A percentile compares a stretch with the other conserved stretches of the same genome.
Conservation (phyloP, 2,113 vertebrate species). For the Astur gentilis region DNA sequence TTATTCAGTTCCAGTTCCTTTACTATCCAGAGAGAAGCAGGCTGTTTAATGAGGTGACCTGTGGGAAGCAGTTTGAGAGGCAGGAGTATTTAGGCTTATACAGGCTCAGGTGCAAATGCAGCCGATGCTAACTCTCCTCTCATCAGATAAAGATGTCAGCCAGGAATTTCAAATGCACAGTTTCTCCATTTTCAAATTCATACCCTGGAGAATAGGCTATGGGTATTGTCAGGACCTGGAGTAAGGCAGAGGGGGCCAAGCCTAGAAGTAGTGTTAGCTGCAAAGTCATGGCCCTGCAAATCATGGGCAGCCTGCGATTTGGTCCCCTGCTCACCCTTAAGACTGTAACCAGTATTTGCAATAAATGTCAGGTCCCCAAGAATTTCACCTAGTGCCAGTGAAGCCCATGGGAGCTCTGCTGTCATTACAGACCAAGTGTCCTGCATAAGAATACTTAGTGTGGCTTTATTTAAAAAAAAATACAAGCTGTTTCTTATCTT, state of each 20-base stretch:
- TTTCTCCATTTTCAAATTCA: not conserved
- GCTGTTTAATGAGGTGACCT: not conserved
- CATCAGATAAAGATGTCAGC: not conserved
- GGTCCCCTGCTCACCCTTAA: not conserved
- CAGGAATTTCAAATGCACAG: not conserved
- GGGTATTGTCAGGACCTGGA: not conserved
- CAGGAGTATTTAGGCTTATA: not conserved
- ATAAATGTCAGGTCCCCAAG: not conserved
- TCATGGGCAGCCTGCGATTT: rapidly evolving
- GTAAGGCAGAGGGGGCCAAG: not conserved
- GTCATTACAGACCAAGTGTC: not conserved
- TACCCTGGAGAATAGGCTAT: not conserved
- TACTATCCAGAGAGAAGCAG: not conserved
- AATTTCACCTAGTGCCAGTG: not conserved
- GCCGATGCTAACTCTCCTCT: not conserved
- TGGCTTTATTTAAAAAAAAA: not conserved
- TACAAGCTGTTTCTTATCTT: not conserved
- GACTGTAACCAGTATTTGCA: not conserved
- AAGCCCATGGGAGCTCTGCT: not conserved
- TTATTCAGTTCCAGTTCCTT: not conserved
- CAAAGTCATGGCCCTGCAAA: not conserved
- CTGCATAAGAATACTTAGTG: not conserved
- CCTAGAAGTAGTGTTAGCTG: not conserved
- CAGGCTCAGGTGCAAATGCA: not conserved
- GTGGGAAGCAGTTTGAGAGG: not conserved